Evolutionary conservation across 2,888 invertebrate genomes (phyloP), one percentile per base, ranked within the genome.

Genomic region (Leptinotarsa rubiginosa): DNA sequence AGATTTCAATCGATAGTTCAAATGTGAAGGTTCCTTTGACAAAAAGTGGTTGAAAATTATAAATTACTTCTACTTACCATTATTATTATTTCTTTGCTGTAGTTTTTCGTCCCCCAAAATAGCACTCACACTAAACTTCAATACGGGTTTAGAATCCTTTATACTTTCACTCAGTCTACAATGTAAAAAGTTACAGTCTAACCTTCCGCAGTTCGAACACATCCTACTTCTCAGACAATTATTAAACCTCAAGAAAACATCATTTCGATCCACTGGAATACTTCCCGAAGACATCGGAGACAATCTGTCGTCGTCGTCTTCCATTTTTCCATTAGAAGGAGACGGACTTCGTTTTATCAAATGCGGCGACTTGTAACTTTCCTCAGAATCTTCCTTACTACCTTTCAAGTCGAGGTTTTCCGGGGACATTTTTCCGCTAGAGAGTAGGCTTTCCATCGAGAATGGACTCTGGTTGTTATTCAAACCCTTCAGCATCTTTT

Each of bases 81-180:
- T 75, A 75, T 75, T 79, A 69, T 74, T 79, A 74, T 77, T 79
- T 72, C 81, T 80, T 52, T 77, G 80, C 56, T 80, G 80, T 20
- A 78, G 76, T 69, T 82, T 82, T 81, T 93, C 92, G 78, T 90
- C 90, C 1, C 96, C 96, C 83, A 97, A 89, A 82, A 97, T 97
- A 65, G 96, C 96, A 90, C 94, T 96, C 78, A 97, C 96, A 92
- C 96, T 96, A 88, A 97, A 97, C 88, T 96, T 96, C 83, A 96
- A 90, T 85, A 95, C 91, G 22, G 96, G 96, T 84, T 95, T 95
- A 70, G 80, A 85, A 81, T 87, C 87, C 72, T 87, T 87, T 72
- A 86, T 83, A 76, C 79, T 76, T 66, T 84, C 84, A 76, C 79
- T 82, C 31, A 87, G 81, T 76, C 87, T 83, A 79, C 87, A 87